phyloP scores from a whole-genome alignment of 2,888 invertebrate species.

The Lomographa bimaculata region DNA sequence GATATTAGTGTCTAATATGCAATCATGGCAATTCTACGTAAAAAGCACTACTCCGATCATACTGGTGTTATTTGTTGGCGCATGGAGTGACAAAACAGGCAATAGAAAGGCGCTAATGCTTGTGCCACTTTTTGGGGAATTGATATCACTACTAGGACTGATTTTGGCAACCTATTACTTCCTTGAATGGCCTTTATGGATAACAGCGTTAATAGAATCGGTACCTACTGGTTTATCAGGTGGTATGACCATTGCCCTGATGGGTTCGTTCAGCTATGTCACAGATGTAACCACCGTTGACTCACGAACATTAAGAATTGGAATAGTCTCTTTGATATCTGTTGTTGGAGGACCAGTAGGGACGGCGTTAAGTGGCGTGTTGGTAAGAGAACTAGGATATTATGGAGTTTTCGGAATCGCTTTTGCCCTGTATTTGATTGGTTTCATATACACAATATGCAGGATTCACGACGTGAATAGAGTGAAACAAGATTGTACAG shows the following conservation, averaged over 20 bases:
- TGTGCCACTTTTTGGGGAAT: constrained; percentile 80
- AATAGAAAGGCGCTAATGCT: constrained; percentile 83
- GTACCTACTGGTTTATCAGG: constrained; percentile 83
- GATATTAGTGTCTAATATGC: constrained; percentile 75
- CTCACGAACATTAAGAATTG: constrained; percentile 84
- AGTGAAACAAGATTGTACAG: constrained; percentile 50
- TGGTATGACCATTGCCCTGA: constrained; percentile 80
- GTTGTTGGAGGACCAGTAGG: constrained; percentile 78
- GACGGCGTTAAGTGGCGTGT: constrained; percentile 75
- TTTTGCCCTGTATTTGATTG: constrained; percentile 56
- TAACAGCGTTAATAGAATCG: constrained; percentile 79
- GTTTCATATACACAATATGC: constrained; percentile 60
- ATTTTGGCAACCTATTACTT: constrained; percentile 81
- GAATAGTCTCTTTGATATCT: constrained; percentile 81
- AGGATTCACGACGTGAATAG: constrained; percentile 63
- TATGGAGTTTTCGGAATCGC: constrained; percentile 69
- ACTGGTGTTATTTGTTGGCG: constrained; percentile 83
- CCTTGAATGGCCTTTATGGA: constrained; percentile 80
- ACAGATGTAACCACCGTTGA: constrained; percentile 84
- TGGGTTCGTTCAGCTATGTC: constrained; percentile 85
- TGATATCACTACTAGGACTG: constrained; percentile 73
- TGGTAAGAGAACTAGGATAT: constrained; percentile 70
- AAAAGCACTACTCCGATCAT: constrained; percentile 82
- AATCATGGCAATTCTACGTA: constrained; percentile 79
- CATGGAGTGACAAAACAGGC: constrained; percentile 85